Base-by-base conservation (phyloP, 2,888 invertebrate species). In the Chymomyza fuscimana region DNA sequence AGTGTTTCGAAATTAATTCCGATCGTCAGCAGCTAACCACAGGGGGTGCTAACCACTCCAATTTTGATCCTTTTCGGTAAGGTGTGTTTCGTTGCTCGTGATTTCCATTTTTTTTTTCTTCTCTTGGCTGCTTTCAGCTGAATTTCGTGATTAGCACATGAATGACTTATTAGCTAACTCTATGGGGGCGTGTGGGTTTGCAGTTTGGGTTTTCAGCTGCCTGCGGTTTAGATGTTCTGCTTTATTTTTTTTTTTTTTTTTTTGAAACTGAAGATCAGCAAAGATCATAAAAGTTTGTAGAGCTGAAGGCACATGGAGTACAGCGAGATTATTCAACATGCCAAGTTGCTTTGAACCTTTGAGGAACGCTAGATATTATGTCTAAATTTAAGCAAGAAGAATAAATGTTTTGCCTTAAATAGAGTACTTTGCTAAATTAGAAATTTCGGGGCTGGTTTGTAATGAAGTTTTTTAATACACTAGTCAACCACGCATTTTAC, bases 1-100 rank as follows among this genome's bases (percentile, higher is more conserved):
- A 88, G 88, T 89, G 89, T 89, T 88, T 89, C 85, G 76, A 82
- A 87, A 88, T 88, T 88, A 89, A 89, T 89, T 89, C 86, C 74
- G 78, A 86, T 80, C 85, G 86, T 86, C 89, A 87, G 86, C 70
- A 59, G 74, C 66, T 65, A 77, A 70, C 89, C 78, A 77, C 89
- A 78, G 80, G 86, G 36, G 85, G 81, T 79, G 76, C 73, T 76
- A 70, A 72, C 72, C 76, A 77, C 65, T 75, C 80, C 77, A 75
- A 72, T 70, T 78, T 64, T 61, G 73, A 82, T 78, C 73, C 79
- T 81, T 78, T 76, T 50, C 69, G 73, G 63, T 74, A 50, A 46
- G 69, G 66, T 66, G 59, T 32, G 46, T 63, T 59, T 74, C 46
- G 50, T 75, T 78, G 70, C 81, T 86, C 86, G 86, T 86, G 86